Percentiles rank a stretch among this genome's conserved stretches.
phyloP scores from a whole-genome alignment of 1,140 invertebrate genomes.

The Megathymus violae region DNA sequence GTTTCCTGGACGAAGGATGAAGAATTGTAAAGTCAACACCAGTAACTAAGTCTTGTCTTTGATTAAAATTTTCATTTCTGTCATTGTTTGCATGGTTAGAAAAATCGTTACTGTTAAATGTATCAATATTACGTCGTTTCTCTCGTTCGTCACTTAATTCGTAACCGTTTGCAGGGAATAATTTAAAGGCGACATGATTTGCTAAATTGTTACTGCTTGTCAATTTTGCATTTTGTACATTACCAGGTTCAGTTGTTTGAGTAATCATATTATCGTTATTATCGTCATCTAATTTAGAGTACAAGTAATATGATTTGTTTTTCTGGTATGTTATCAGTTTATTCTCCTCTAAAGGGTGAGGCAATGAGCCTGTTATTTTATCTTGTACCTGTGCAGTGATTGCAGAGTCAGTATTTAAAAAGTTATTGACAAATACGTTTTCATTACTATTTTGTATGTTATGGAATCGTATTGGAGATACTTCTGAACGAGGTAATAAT shows the following conservation, averaged over 20 bases:
- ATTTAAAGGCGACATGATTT: constrained; percentile 47
- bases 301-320: constrained; percentile 70
- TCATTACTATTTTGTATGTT: constrained; percentile 39
- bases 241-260: neutral
- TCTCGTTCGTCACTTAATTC: constrained; percentile 64
- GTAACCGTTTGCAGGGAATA: constrained; percentile 67
- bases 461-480: constrained; percentile 32
- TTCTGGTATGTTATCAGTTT: constrained; percentile 73
- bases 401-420: constrained; percentile 52
- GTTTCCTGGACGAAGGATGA: constrained; percentile 45
- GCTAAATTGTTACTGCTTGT: constrained; percentile 19
- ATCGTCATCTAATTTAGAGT: constrained; percentile 55
- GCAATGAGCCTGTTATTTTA: constrained; percentile 66
- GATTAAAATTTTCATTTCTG: constrained; percentile 37
- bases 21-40: constrained; percentile 55
- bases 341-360: constrained; percentile 66
- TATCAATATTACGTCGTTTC: constrained; percentile 56
- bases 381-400: constrained; percentile 72
- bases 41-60: constrained; percentile 44
- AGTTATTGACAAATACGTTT: constrained; percentile 42
- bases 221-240: constrained; percentile 44
- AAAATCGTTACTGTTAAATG: constrained; percentile 59
- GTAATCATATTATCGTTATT: constrained; percentile 34
- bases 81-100: constrained; percentile 46
- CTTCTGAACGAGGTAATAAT: constrained; percentile 36